Percentiles rank a stretch among this genome's conserved stretches.
phyloP scores from a whole-genome alignment of 1,140 invertebrate genomes.

The Paramacrobiotus metropolitanus region DNA sequence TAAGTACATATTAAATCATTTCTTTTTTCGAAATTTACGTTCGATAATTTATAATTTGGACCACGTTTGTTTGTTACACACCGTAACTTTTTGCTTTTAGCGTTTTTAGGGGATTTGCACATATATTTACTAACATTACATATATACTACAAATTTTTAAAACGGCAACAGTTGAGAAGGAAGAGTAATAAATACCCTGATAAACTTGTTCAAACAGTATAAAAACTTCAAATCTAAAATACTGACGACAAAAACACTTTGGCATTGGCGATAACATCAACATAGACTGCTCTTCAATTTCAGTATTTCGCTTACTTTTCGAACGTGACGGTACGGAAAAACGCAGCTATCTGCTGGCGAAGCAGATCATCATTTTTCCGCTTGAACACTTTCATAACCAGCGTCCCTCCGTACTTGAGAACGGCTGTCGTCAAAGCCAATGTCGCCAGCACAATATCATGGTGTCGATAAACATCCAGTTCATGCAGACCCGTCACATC shows the following conservation, averaged over 20 bases:
- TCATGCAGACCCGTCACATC: conserved; percentile 96
- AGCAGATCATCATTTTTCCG: neutral
- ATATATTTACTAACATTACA: no score
- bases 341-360: neutral
- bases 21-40: no score
- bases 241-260: neutral
- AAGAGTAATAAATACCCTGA: no score
- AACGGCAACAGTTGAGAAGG: no score
- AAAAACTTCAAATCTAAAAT: no score
- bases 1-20: no score
- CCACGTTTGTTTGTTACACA: no score
- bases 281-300: neutral
- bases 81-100: no score
- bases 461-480: conserved; percentile 58
- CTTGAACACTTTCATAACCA: conserved; percentile 53
- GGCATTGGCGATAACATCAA: neutral
- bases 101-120: no score
- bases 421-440: conserved; percentile 86
- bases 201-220: no score
- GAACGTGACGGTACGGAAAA: neutral
- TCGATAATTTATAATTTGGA: no score
- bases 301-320: neutral
- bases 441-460: conserved; percentile 43
- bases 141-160: no score
- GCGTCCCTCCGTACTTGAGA: conserved; percentile 56